Base-by-base conservation (phyloP, 2,888 invertebrate species). In the Eulithis testata region DNA sequence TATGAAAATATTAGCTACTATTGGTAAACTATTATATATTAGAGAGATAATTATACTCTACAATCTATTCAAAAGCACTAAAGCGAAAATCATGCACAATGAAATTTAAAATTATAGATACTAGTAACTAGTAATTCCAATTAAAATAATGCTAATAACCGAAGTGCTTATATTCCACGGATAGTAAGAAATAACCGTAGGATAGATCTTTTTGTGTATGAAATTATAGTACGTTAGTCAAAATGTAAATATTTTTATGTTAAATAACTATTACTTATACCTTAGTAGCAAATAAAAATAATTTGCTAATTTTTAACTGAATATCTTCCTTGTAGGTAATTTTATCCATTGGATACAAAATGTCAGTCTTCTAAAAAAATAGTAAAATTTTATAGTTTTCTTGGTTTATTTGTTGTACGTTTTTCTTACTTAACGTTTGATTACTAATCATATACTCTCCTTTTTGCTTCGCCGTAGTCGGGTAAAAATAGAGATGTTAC, bases 61-160 rank as follows among this genome's bases (percentile, higher is more conserved):
- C 8, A 54, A 37, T 47, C 37, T 40, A 40, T 27, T 54, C 8
- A 45, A 54, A 43, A 51, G 63, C 66, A 66, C 66, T 56, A 60
- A 55, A 60, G 49, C 11, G 49, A 66, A 63, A 66, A 63, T 60
- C 4, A 53, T 53, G 66, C 66, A 66, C 66, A 66, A 63, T 52
- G 6, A 27, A 50, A 59, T 51, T 43, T 51, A n/a, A 51, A 59
- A 51, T 59, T 57, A 27, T 40, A 37, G 9, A 40, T 40, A 40
- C 2, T 44, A 14, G 9, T 37, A 36, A 40, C 2, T 44, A 14
- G 9, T 37, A 36, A 52, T 36, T 52, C 21, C 2, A 31, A 51
- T 51, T 11, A 21, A 49, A 14, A 47, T 7, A 21, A 9, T 50
- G 50, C 21, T 11, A 21, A 11, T 27, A 21, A 51, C 51, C 50